Conservation (phyloP, 2,113 vertebrate species). For the Ornithorhynchus anatinus region DNA sequence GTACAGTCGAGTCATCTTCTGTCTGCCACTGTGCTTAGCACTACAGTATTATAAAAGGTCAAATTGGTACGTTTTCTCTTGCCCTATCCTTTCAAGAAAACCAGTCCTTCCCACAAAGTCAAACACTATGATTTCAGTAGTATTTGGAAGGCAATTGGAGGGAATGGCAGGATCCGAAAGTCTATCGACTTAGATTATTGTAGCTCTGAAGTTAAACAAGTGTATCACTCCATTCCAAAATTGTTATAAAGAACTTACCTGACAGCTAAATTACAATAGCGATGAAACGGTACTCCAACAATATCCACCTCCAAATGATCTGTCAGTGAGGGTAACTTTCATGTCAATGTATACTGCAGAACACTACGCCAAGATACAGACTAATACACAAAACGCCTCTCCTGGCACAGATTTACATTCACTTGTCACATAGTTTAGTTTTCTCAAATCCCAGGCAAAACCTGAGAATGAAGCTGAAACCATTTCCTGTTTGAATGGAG, state of each 20-base stretch:
- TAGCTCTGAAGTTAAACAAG: no score
- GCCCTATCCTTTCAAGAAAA: no score
- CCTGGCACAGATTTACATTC: slow-evolving; percentile 90
- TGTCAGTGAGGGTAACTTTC: slow-evolving; percentile 7
- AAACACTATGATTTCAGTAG: no score
- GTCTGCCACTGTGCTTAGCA: no score
- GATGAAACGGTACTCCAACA: slow-evolving; percentile 27
- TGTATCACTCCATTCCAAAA: no score
- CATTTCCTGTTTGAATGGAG: neutral
- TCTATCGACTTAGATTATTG: no score
- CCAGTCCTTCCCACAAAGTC: no score
- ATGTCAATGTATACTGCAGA: slow-evolving; percentile 33
- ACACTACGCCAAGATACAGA: slow-evolving; percentile 13
- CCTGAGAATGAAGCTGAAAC: slow-evolving; percentile 28
- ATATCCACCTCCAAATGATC: neutral
- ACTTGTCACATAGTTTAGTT: slow-evolving; percentile 77
- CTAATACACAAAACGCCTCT: slow-evolving; percentile 28
- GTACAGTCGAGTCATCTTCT: no score
- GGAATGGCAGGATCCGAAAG: no score
- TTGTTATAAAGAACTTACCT: slow-evolving; percentile 37
- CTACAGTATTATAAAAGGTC: no score
- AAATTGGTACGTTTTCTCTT: no score
- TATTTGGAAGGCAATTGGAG: no score
- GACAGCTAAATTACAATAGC: slow-evolving; percentile 32
- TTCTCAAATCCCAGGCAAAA: slow-evolving; percentile 33